phyloP scores from a whole-genome alignment of 2,113 vertebrate genomes.

The Eretmochelys imbricata region DNA sequence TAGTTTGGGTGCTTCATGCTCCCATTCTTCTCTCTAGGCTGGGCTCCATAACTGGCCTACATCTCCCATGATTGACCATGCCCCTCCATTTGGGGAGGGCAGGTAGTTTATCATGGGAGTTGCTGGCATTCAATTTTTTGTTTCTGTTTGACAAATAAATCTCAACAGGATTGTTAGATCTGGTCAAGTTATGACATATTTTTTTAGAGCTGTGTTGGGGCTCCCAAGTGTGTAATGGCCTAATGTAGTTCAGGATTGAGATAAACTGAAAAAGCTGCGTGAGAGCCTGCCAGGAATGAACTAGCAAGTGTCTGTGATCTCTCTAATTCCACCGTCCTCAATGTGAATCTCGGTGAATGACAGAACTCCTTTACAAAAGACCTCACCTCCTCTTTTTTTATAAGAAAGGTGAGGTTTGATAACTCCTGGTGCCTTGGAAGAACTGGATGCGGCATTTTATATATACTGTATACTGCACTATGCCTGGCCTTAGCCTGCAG shows the following conservation, averaged over 20 bases:
- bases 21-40: not conserved
- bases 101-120: not conserved
- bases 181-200: not conserved
- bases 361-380: not conserved
- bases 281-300: not conserved
- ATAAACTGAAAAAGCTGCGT: rapidly evolving
- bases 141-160: not conserved
- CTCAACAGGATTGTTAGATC: not conserved
- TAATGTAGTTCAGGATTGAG: not conserved
- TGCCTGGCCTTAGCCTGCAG: not conserved
- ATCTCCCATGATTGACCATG: rapidly evolving
- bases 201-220: not conserved
- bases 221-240: not conserved
- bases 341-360: not conserved
- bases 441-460: not conserved
- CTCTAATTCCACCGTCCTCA: not conserved
- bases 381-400: not conserved
- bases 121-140: not conserved
- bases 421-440: not conserved
- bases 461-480: not conserved
- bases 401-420: not conserved
- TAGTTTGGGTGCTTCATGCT: not conserved
- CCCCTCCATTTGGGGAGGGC: not conserved
- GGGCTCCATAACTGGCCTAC: rapidly evolving
- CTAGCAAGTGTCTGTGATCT: not conserved